Conservation (phyloP, 1,140 invertebrate genomes). For the Aradophagus sp. region DNA sequence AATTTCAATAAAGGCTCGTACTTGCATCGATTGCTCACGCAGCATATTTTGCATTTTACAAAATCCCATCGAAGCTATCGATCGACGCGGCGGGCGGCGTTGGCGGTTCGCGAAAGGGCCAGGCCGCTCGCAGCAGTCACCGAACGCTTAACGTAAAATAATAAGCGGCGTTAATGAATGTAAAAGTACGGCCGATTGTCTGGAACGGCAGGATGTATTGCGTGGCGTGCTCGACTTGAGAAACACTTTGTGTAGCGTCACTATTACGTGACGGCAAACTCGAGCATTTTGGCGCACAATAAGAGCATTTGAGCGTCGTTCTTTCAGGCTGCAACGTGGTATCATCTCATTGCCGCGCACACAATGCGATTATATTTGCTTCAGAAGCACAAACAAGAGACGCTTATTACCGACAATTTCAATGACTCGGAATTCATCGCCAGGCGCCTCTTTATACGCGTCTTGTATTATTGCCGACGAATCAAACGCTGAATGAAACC, state of each 20-base stretch:
- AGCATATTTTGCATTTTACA: too few species aligned
- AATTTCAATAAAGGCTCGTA: too few species aligned
- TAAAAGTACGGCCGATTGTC: conserved; percentile 16
- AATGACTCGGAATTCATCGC: conserved; percentile 48
- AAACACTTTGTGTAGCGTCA: conserved; percentile 40
- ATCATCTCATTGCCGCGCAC: conserved; percentile 36
- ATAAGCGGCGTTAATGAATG: conserved; percentile 11
- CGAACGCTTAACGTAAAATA: conserved; percentile 11
- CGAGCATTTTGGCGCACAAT: conserved; percentile 40
- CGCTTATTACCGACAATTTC: conserved; percentile 51
- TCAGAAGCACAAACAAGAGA: conserved; percentile 46
- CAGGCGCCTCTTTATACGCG: conserved; percentile 36
- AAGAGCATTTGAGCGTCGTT: conserved; percentile 37
- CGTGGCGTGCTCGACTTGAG: conserved; percentile 15
- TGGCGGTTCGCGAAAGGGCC: too few species aligned
- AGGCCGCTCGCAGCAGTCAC: neutral
- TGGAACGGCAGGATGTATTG: conserved; percentile 14
- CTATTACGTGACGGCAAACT: conserved; percentile 37
- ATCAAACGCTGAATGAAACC: conserved; percentile 39
- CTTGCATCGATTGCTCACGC: too few species aligned
- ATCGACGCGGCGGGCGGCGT: too few species aligned
- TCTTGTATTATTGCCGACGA: conserved; percentile 42
- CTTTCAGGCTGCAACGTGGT: conserved; percentile 40
- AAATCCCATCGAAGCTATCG: too few species aligned
- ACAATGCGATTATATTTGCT: conserved; percentile 54